Percentiles rank a stretch among this genome's conserved stretches.
Conservation (phyloP, 2,797 vertebrate genomes). For the Acrossocheilus wenchowensis region DNA sequence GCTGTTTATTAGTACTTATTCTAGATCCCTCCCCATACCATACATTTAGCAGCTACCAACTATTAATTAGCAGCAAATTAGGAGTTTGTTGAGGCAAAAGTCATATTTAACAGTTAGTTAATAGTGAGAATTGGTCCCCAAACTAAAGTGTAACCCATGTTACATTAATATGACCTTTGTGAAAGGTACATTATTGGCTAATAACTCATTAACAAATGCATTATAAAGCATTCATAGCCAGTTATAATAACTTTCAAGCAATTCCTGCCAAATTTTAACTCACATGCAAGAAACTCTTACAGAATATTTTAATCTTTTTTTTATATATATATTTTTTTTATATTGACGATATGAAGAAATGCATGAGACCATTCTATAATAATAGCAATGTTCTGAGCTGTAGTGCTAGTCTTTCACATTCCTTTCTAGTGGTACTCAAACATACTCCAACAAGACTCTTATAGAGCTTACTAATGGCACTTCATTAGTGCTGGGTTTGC, state of each 20-base stretch:
- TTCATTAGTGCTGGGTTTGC: background rate
- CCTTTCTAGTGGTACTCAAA: background rate
- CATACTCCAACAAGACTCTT: background rate
- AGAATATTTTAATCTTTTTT: background rate
- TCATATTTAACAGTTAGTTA: too few species aligned
- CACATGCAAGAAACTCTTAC: background rate
- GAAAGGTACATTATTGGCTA: background rate
- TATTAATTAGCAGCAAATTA: background rate
- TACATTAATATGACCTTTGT: background rate
- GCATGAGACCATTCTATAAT: background rate
- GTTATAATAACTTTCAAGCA: background rate
- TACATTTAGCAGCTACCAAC: background rate
- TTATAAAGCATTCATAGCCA: background rate
- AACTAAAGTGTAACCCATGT: background rate
- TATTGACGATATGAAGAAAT: background rate
- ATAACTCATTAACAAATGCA: background rate
- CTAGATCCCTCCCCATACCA: too few species aligned
- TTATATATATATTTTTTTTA: background rate
- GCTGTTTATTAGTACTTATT: too few species aligned
- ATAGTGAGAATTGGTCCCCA: too few species aligned
- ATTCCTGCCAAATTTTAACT: background rate
- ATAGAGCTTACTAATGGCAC: background rate
- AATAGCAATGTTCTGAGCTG: background rate
- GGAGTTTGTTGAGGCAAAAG: background rate
- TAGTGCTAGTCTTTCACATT: background rate